Conservation (phyloP, 2,797 vertebrate species). For the Chloroceryle amazona region DNA sequence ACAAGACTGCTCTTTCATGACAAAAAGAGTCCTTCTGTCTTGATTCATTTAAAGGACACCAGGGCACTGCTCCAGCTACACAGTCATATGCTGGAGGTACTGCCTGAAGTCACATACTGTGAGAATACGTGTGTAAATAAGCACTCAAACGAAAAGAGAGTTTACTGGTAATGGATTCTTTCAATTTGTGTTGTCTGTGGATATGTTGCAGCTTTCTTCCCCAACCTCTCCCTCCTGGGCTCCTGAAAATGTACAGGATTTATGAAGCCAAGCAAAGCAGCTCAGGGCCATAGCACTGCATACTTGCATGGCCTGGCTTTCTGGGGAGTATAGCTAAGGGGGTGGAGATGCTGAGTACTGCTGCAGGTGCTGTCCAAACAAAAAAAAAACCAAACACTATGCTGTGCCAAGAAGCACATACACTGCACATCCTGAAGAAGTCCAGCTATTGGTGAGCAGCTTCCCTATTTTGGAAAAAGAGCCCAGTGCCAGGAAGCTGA, state of each 20-base stretch:
- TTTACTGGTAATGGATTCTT: not conserved
- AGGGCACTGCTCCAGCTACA: not conserved
- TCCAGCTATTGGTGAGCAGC: not conserved
- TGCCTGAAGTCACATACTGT: not conserved
- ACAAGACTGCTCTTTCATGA: not conserved
- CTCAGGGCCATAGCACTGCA: accelerated
- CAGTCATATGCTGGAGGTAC: not conserved
- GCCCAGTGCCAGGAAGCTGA: not conserved
- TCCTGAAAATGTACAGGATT: not conserved
- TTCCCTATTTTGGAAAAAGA: not conserved
- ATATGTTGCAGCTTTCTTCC: not conserved
- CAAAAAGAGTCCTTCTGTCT: not conserved
- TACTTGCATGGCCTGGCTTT: not conserved
- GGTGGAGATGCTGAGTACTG: not conserved
- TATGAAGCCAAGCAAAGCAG: not conserved
- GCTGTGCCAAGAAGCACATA: not conserved
- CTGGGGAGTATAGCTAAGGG: not conserved
- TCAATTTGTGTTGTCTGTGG: not conserved
- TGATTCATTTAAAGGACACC: not conserved
- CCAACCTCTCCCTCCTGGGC: not conserved
- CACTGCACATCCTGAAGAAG: not conserved
- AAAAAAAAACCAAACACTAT: accelerated
- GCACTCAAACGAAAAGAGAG: not conserved
- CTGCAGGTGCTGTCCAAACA: not conserved
- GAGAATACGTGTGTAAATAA: not conserved